These are phyloP conservation scores for Oreochromis aureus DNA, from an alignment of 2,113 vertebrate species.

Conservation along the genomic window DNA sequence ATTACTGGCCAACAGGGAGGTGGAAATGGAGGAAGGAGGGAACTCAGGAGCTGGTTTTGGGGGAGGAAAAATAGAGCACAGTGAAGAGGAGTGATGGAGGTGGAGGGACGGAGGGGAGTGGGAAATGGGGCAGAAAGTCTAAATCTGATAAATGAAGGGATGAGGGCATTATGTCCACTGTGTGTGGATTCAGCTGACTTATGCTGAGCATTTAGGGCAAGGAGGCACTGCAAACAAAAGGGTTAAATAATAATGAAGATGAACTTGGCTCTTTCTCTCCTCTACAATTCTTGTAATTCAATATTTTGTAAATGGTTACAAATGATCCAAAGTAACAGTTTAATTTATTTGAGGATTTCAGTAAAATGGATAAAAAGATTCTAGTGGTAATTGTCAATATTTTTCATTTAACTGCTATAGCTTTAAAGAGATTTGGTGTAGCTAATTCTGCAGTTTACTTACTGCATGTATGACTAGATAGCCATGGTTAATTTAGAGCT, in stretches of 20 bases:
- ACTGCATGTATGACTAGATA: slow-evolving; percentile 60
- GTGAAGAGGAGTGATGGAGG: slow-evolving; percentile 70
- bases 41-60: slow-evolving; percentile 13
- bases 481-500: slow-evolving; percentile 71
- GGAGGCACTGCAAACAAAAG: not conserved
- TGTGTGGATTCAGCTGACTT: slow-evolving; percentile 22
- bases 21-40: slow-evolving; percentile 62
- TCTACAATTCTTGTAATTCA: not conserved
- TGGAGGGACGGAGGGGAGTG: slow-evolving; percentile 47
- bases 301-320: not conserved
- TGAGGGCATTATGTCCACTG: slow-evolving; percentile 29
- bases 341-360: not conserved
- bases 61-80: slow-evolving; percentile 52
- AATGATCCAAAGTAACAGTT: slow-evolving; percentile 1
- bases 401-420: not conserved
- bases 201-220: slow-evolving; percentile 20
- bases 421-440: slow-evolving; percentile 3
- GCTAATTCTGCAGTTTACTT: slow-evolving; percentile 28
- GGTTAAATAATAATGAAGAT: slow-evolving; percentile 2
- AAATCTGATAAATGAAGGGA: slow-evolving; percentile 89
- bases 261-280: not conserved
- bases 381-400: not conserved
- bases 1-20: slow-evolving; percentile 87
- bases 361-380: not conserved
- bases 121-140: slow-evolving; percentile 82